Percentiles rank a stretch among this genome's conserved stretches.
Evolutionary conservation across 1,140 invertebrate species (phyloP).

Genomic region (Lanistes nyassanus): DNA sequence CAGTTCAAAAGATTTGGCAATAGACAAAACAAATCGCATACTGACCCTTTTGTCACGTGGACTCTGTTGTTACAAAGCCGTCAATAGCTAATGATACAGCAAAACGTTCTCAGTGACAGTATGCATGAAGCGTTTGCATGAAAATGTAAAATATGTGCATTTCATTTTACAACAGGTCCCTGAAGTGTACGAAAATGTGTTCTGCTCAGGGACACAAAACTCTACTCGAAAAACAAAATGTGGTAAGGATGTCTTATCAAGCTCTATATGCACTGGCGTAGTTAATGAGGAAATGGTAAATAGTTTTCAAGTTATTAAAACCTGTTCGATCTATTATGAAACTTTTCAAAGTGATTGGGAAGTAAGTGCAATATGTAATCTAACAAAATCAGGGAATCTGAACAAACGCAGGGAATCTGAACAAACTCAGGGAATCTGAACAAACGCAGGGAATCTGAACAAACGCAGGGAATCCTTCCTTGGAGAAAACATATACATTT

Average conservation of each 20-base stretch:
- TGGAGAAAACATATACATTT: not conserved
- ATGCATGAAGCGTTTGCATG: too few species aligned
- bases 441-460: not conserved
- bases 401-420: not conserved
- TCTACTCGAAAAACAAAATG: not conserved
- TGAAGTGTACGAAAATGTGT: slow-evolving; percentile 1
- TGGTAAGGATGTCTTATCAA: not conserved
- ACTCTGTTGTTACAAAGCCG: not conserved
- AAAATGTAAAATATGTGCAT: not conserved
- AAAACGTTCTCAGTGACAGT: too few species aligned
- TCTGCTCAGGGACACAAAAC: slow-evolving; percentile 2
- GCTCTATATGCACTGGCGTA: too few species aligned
- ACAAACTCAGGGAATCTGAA: not conserved
- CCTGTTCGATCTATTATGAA: not conserved
- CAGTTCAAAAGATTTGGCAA: not conserved
- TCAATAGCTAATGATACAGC: not conserved
- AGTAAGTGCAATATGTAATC: not conserved
- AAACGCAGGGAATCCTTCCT: not conserved
- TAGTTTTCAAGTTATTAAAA: too few species aligned
- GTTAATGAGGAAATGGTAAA: too few species aligned
- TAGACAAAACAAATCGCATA: not conserved
- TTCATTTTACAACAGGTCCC: not conserved
- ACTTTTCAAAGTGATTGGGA: not conserved
- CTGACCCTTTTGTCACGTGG: not conserved
- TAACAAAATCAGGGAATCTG: not conserved